Evolutionary conservation across 2,113 vertebrate genomes (phyloP).

Genomic region (Mirounga angustirostris): DNA sequence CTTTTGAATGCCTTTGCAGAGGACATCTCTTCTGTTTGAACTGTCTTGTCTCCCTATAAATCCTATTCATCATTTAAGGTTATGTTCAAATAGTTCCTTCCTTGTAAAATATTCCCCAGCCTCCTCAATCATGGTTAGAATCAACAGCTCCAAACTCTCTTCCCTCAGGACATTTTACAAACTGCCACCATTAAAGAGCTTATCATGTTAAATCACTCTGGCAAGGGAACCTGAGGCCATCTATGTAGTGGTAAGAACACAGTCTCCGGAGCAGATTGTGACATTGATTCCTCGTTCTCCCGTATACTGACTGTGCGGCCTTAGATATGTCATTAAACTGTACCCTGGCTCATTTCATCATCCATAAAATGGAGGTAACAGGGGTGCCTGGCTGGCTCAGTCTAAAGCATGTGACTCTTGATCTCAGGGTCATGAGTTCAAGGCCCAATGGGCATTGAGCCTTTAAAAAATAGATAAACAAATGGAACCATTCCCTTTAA

Average conservation of each 20-base stretch:
- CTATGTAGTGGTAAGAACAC: rapidly evolving
- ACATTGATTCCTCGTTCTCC: neutral
- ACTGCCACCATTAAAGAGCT: neutral
- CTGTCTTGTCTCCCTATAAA: neutral
- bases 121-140: neutral
- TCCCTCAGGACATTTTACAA: neutral
- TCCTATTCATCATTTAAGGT: neutral
- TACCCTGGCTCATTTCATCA: neutral
- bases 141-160: neutral
- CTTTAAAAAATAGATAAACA: neutral
- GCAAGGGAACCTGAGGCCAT: neutral
- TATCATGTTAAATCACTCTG: rapidly evolving
- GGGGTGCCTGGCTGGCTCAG: neutral
- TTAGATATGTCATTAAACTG: neutral
- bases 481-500: neutral
- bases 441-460: neutral
- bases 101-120: neutral
- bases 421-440: neutral
- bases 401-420: neutral
- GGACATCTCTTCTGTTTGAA: neutral
- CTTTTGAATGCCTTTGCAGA: neutral
- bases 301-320: neutral
- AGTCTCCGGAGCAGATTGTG: neutral
- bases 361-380: neutral
- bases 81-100: neutral